Conservation (phyloP, 2,888 invertebrate species). For the Drosophila monieri region DNA sequence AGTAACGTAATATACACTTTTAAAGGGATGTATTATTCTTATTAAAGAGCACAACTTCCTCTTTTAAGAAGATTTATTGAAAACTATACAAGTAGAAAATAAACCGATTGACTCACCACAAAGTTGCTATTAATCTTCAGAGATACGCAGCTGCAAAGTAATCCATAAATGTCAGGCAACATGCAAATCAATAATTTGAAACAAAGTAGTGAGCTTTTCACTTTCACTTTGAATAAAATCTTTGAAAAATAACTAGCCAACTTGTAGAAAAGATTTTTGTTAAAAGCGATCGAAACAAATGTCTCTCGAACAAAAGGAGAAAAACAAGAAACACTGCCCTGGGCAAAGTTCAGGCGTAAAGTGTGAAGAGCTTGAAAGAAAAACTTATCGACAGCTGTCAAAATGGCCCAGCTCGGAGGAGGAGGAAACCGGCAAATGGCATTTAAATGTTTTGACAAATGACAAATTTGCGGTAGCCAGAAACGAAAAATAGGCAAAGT, state of each 20-base stretch:
- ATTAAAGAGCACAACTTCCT: too few species aligned
- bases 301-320: slow-evolving; percentile 35
- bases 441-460: slow-evolving; percentile 81
- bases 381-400: slow-evolving; percentile 75
- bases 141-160: slow-evolving; percentile 6
- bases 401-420: slow-evolving; percentile 39
- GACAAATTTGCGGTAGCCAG: slow-evolving; percentile 75
- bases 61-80: neutral
- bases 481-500: slow-evolving; percentile 38
- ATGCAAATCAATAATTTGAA: slow-evolving; percentile 31
- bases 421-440: slow-evolving; percentile 65
- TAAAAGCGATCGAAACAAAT: slow-evolving; percentile 42
- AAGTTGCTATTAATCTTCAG: neutral
- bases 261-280: slow-evolving; percentile 20
- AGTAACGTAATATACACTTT: neutral
- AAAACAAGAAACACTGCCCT: slow-evolving; percentile 36
- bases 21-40: neutral
- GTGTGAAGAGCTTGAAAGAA: slow-evolving; percentile 68
- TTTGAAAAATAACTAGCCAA: slow-evolving; percentile 3
- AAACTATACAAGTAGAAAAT: neutral
- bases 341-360: slow-evolving; percentile 47
- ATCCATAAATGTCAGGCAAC: slow-evolving; percentile 32
- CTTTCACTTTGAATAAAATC: slow-evolving; percentile 36
- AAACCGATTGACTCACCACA: neutral
- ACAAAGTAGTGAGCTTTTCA: slow-evolving; percentile 7